Base-by-base conservation (phyloP, 2,113 vertebrate genomes). In the Calonectris borealis region DNA sequence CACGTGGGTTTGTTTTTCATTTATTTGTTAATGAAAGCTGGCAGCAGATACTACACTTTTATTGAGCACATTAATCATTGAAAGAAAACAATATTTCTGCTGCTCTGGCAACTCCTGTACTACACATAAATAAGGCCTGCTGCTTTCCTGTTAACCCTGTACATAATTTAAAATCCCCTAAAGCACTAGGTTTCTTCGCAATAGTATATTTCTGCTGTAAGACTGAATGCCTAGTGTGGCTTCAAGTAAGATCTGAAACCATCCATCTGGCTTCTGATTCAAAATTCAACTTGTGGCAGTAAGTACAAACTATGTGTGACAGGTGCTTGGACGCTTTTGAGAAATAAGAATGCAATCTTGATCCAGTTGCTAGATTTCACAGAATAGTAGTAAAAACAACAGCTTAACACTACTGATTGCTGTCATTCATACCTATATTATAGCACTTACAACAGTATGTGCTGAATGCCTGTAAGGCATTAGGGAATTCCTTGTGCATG, bases 11-110 rank as follows among this genome's bases (percentile, higher is more conserved):
- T 97, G 95, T 97, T 98, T 96, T 97, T 96, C 95, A 96, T 98
- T 98, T 97, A 96, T 97, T 95, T 98, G 95, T 93, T 97, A 98
- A 97, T 98, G 96, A 97, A 97, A 98, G 97, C 97, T 97, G 94
- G 92, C 96, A 97, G 96, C 97, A 93, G 92, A 90, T 71, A 86
- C 92, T 85, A 68, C 73, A 69, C 89, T 89, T 94, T 96, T 93
- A 84, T 95, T 91, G 70, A 96, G 78, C 79, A 93, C 93, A 96
- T 96, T 97, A 93, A 97, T 91, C 91, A 95, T 55, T 84, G 90
- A 97, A 94, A 88, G 90, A 96, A 96, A 96, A 94, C 83, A 96
- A 54, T 72, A 88, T 92, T 96, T 96, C 84, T 92, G 73, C 94
- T 80, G 90, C 90, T 91, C 70, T 94, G 95, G 95, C 90, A 94